Base-by-base conservation (phyloP, 2,888 invertebrate genomes). In the Drosophila parthenogenetica region DNA sequence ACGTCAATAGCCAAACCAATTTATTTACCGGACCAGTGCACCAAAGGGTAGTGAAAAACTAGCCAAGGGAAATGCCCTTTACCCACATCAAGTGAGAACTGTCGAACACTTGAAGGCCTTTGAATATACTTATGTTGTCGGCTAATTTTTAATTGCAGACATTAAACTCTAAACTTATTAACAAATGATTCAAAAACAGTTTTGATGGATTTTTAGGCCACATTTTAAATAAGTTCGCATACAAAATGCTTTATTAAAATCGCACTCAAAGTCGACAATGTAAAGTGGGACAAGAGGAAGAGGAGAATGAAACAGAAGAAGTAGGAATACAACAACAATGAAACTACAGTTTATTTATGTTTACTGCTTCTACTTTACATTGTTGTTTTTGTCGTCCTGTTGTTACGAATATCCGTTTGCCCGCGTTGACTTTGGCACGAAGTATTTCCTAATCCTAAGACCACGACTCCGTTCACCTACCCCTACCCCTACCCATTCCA, bases 331-430 rank as follows among this genome's bases (percentile, higher is more conserved):
- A 35, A 5, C 55, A 50, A 71, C 54, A 59, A 71, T 67, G 68
- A 45, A 55, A 69, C 61, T 57, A 63, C 65, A 69, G 61, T 69
- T 79, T 88, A 72, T 81, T 81, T 86, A 79, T 88, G 73, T 70
- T 86, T 53, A 65, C 87, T 67, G 49, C 55, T 32, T 69, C 55
- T 25, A 22, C 35, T 45, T 4, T 3, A 32, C 17, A 5, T 32
- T 49, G 32, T 49, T 49, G 13, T 17, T 17, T 11, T 49, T 48
- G 14, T 43, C 37, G 40, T 68, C 58, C 60, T 53, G 57, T 64
- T 53, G 62, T 60, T 68, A 63, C 77, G 65, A 77, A 79, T 79
- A 83, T 86, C 83, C 83, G 77, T 62, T 79, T 79, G 64, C 67
- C 76, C 72, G 70, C 75, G 55, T 69, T 77, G 84, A 76, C 81